Conservation (phyloP, 2,797 vertebrate genomes). For the Enoplosus armatus region DNA sequence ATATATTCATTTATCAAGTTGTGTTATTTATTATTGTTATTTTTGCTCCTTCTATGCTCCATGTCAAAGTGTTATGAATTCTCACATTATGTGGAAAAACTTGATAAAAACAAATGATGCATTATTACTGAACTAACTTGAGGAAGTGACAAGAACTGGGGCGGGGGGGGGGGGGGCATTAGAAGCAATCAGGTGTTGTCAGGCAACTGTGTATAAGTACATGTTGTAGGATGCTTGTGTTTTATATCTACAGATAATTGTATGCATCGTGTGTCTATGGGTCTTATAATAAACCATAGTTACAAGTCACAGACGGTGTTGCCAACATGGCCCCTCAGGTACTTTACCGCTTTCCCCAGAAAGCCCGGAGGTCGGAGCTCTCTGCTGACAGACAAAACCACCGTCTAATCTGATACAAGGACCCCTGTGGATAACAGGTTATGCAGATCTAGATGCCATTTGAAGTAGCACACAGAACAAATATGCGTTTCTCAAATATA, state of each 20-base stretch:
- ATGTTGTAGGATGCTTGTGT: no score
- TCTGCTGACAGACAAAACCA: not conserved
- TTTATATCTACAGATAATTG: no score
- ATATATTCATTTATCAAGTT: not conserved
- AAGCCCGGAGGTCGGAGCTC: not conserved
- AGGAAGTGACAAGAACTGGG: no score
- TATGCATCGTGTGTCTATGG: no score
- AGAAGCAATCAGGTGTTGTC: no score
- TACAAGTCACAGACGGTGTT: not conserved
- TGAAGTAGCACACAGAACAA: constrained; percentile 59
- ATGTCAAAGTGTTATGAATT: not conserved
- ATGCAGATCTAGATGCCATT: constrained; percentile 14
- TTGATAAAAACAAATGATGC: not conserved
- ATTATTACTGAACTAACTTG: no score
- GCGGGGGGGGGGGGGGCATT: no score
- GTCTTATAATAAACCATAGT: not conserved
- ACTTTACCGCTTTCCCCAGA: not conserved
- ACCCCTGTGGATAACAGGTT: constrained; percentile 7
- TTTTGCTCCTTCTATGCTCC: no score
- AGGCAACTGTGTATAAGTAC: no score
- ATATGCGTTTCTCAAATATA: constrained; percentile 79
- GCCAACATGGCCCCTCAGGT: not conserved
- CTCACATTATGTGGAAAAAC: not conserved
- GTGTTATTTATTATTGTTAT: no score
- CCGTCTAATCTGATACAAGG: no score